phyloP scores from a whole-genome alignment of 2,888 invertebrate genomes.

The Malthinus flaveolus region DNA sequence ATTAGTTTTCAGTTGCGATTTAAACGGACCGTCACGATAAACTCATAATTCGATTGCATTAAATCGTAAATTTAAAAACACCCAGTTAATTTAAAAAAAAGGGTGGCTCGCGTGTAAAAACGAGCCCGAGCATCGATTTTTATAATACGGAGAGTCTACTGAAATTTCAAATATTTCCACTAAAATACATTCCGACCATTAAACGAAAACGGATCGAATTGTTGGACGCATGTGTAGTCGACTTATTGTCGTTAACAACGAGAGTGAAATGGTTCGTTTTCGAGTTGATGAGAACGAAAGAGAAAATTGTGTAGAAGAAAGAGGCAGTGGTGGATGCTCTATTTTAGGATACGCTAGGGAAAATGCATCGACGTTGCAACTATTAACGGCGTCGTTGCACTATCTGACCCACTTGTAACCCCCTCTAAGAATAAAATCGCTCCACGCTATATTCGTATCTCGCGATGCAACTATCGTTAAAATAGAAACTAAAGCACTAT shows the following conservation, averaged over 20 bases:
- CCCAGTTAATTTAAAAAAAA: too few species aligned
- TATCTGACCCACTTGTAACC: slow-evolving; percentile 39
- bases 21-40: too few species aligned
- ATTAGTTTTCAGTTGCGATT: too few species aligned
- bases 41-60: too few species aligned
- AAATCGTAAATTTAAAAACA: too few species aligned
- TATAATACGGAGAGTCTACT: neutral
- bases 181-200: slow-evolving; percentile 19
- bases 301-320: slow-evolving; percentile 55
- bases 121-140: neutral
- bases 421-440: slow-evolving; percentile 24
- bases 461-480: slow-evolving; percentile 4
- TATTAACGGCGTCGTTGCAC: slow-evolving; percentile 47
- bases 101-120: neutral
- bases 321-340: slow-evolving; percentile 37
- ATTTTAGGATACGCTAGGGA: slow-evolving; percentile 43
- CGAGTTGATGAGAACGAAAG: slow-evolving; percentile 36
- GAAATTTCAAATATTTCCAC: slow-evolving; percentile 18
- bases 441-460: slow-evolving; percentile 16
- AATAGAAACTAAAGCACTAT: slow-evolving; percentile 8
- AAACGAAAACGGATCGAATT: slow-evolving; percentile 46
- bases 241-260: slow-evolving; percentile 58
- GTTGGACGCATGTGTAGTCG: slow-evolving; percentile 62
- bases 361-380: slow-evolving; percentile 21
- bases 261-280: slow-evolving; percentile 51